Evolutionary conservation across 2,888 invertebrate species (phyloP).

Genomic region (Drosophila borborema): DNA sequence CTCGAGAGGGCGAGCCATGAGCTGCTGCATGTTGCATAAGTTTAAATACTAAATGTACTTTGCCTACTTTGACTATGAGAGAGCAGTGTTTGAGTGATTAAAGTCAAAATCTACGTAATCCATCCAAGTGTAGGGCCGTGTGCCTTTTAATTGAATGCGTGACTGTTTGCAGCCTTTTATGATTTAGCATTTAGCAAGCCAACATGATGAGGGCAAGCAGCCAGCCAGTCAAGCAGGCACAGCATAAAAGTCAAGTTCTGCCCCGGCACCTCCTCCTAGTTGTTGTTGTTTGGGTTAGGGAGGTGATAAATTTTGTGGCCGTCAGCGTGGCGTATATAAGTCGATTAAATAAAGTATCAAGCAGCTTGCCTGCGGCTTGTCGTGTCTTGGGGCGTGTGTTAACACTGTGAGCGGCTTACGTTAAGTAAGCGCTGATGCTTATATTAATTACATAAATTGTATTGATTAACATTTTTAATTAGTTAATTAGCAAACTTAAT

Average conservation of each 20-base stretch:
- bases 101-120: conserved; percentile 69
- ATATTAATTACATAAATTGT: conserved; percentile 57
- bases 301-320: conserved; percentile 25
- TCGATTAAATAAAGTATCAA: conserved; percentile 53
- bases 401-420: conserved; percentile 24
- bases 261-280: background rate
- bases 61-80: too few relatives aligned
- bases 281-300: too few relatives aligned
- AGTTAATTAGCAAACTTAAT: conserved; percentile 28
- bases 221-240: background rate
- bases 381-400: background rate
- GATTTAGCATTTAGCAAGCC: conserved; percentile 41
- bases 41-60: conserved; percentile 23
- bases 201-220: background rate
- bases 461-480: conserved; percentile 59
- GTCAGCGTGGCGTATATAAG: conserved; percentile 39
- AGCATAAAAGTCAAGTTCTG: conserved; percentile 1
- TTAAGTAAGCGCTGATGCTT: conserved; percentile 9
- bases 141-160: conserved; percentile 74
- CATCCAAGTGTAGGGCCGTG: conserved; percentile 24
- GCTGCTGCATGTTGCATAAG: conserved; percentile 43
- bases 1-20: conserved; percentile 26
- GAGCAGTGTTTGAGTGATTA: conserved; percentile 49
- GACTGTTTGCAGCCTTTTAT: conserved; percentile 72
- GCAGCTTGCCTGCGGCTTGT: background rate